Evolutionary conservation across 2,113 vertebrate genomes (phyloP), one percentile per base, ranked within the genome.

Genomic region (Platichthys stellatus): DNA sequence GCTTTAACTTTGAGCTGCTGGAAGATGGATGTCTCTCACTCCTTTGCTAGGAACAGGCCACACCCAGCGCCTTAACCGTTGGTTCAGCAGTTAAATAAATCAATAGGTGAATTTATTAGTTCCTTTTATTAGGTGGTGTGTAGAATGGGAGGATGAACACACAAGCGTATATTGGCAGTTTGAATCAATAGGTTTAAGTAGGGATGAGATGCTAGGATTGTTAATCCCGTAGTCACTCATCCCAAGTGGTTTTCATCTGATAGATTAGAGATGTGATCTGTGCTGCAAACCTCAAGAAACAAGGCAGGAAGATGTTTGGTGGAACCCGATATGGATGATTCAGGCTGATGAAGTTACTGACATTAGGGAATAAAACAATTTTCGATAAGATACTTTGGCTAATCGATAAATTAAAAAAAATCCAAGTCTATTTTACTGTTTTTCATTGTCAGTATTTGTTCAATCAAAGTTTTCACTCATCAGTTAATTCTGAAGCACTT

Each of bases 121-220:
- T 73, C 8, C 26, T 40, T 28, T 80, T 35, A 62, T 72, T 63
- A 59, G 63, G 49, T 28, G 28, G 38, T 7, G 15, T 7, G 24
- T 70, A 61, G 61, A 66, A 66, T 35, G 20, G 0, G 23, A 47
- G 21, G 60, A 38, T 80, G n/a, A 80, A 49, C 47, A 31, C 70
- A 63, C 65, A 68, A 67, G 57, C 56, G 38, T 7, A 4, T 81
- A 38, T 65, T 75, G 51, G 69, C 66, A 72, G 54, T 67, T 67
- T 68, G 67, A 84, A 40, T 49, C 43, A 5, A 26, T 23, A 17
- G 67, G 56, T 21, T 54, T 21, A 38, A 80, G 23, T 67, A 28
- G 51, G 18, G 35, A 35, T 15, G 61, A 78, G 49, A 65, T 14
- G 23, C 0, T 40, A 63, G 23, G 40, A 23, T 31, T 51, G 23